Conservation (phyloP, 2,888 invertebrate genomes). For the Phania funesta region DNA sequence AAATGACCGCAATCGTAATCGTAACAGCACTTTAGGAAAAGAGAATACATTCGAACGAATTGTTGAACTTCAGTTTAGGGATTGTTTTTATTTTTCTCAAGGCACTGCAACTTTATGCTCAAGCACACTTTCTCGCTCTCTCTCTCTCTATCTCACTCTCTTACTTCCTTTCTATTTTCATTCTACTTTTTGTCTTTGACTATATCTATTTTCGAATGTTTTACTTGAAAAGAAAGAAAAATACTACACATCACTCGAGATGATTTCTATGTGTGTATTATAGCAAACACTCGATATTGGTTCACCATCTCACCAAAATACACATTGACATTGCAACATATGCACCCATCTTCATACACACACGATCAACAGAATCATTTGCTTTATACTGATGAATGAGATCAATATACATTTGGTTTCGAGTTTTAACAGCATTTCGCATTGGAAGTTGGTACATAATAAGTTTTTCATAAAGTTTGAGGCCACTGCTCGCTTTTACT, state of each 20-base stretch:
- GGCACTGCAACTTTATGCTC: conserved; percentile 68
- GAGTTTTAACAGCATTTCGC: not conserved
- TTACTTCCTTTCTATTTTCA: conserved; percentile 12
- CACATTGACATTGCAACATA: conserved; percentile 19
- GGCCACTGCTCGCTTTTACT: conserved; percentile 41
- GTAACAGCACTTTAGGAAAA: conserved; percentile 44
- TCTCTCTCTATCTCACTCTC: conserved; percentile 12
- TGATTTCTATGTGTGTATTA: conserved; percentile 19
- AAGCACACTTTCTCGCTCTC: conserved; percentile 63
- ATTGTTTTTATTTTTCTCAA: conserved; percentile 45
- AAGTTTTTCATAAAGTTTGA: conserved; percentile 1
- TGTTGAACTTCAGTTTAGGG: conserved; percentile 59
- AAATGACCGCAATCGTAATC: conserved; percentile 52
- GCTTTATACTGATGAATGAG: not conserved
- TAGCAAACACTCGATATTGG: conserved; percentile 28
- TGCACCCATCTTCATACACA: conserved; percentile 1
- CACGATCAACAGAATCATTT: conserved; percentile 27
- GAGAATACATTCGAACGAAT: conserved; percentile 11
- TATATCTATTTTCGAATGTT: conserved; percentile 2
- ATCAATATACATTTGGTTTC: not conserved
- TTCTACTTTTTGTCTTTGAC: conserved; percentile 8
- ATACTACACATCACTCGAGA: conserved; percentile 19
- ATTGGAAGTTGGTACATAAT: not conserved
- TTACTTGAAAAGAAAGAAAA: conserved; percentile 10
- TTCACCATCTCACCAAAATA: conserved; percentile 37